A percentile compares a stretch with the other conserved stretches of the same genome.
These are phyloP conservation scores for Camponotus pennsylvanicus DNA, from an alignment of 1,140 invertebrate species.

Conservation along the genomic window DNA sequence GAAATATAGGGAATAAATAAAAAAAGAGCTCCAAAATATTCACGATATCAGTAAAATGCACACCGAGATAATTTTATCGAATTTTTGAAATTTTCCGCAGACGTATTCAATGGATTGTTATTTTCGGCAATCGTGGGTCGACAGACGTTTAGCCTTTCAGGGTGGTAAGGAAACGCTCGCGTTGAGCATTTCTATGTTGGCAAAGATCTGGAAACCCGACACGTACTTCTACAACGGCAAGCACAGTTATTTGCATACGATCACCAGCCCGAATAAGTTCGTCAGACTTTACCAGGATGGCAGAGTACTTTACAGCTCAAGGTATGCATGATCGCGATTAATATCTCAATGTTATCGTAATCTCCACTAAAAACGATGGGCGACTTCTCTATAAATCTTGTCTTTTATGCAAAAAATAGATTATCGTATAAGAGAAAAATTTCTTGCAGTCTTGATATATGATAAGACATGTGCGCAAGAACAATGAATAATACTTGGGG, in stretches of 20 bases:
- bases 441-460: neutral
- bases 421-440: neutral
- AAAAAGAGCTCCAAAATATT: too few species aligned
- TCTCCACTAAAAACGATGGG: neutral
- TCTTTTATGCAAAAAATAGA: neutral
- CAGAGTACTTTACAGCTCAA: constrained; percentile 94
- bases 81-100: constrained; percentile 85
- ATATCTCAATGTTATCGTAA: neutral
- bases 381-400: neutral
- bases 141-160: constrained; percentile 90
- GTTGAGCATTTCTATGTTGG: constrained; percentile 92
- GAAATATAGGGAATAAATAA: too few species aligned
- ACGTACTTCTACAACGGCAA: constrained; percentile 96
- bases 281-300: constrained; percentile 94
- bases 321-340: constrained; percentile 84
- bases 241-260: constrained; percentile 94
- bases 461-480: neutral
- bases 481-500: neutral
- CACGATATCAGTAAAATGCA: too few species aligned
- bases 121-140: constrained; percentile 93
- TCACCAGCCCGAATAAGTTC: constrained; percentile 96
- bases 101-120: constrained; percentile 97
- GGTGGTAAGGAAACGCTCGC: constrained; percentile 89
- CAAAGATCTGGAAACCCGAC: constrained; percentile 95
- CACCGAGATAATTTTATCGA: neutral